These are phyloP conservation scores for Oenanthe melanoleuca DNA, from an alignment of 2,113 vertebrate species.

Conservation along the genomic window DNA sequence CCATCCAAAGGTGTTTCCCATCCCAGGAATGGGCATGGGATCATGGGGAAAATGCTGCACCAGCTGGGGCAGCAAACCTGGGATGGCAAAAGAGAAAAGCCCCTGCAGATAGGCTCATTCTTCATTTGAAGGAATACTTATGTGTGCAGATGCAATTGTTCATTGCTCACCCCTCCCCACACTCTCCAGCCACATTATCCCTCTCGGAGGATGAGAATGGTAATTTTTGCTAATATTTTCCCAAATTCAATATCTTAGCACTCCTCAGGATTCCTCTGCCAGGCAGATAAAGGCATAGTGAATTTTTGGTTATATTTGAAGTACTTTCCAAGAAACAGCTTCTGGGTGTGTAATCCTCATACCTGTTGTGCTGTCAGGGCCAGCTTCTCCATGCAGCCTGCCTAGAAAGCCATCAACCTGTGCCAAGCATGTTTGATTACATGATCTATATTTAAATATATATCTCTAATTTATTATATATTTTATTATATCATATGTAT, in stretches of 20 bases:
- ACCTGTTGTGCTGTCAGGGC: neutral
- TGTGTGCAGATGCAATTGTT: neutral
- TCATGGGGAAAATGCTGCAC: neutral
- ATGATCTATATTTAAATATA: neutral
- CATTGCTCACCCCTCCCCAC: neutral
- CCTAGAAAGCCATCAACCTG: neutral
- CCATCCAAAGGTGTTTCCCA: neutral
- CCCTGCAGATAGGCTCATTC: neutral
- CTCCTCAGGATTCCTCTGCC: neutral
- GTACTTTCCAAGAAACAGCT: neutral
- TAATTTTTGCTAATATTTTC: neutral
- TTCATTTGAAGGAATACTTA: neutral
- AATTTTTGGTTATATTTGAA: neutral
- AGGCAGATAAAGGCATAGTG: neutral
- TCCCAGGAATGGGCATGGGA: neutral
- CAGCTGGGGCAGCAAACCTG: neutral
- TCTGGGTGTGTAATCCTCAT: neutral
- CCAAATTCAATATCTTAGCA: fast-evolving
- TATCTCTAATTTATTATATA: neutral
- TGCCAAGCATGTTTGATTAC: neutral
- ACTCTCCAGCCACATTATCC: neutral
- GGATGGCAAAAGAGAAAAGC: neutral
- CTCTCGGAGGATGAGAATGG: neutral
- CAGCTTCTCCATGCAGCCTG: neutral
- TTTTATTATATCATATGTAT: neutral